Conservation (phyloP, 2,797 vertebrate genomes). For the Otolemur crassicaudatus region DNA sequence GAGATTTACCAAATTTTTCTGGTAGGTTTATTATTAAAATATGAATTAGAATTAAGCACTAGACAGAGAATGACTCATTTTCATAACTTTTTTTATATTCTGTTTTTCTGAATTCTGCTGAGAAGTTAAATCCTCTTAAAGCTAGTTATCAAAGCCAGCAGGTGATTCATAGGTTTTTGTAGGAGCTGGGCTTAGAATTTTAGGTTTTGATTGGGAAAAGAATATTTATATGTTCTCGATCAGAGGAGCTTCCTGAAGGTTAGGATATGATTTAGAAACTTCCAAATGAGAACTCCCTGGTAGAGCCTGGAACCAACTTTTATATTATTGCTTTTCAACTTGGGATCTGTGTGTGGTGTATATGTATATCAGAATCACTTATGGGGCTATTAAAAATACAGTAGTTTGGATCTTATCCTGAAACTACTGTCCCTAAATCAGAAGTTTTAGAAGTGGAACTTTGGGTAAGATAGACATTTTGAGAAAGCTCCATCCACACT, state of each 20-base stretch:
- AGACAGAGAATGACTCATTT: slow-evolving; percentile 39
- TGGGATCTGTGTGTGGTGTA: neutral
- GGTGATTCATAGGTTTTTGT: neutral
- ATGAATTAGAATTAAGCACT: slow-evolving; percentile 27
- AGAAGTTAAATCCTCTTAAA: slow-evolving; percentile 58
- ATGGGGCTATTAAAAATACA: neutral
- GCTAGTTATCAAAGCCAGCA: slow-evolving; percentile 5
- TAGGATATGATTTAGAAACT: neutral
- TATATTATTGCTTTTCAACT: slow-evolving; percentile 23
- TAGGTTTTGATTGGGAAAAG: neutral
- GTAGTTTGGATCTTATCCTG: neutral
- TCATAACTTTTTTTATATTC: neutral
- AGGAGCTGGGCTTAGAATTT: neutral
- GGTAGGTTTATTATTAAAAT: slow-evolving; percentile 32
- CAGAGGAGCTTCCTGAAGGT: neutral
- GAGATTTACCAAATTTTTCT: slow-evolving; percentile 25
- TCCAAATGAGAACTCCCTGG: neutral
- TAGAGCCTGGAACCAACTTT: slow-evolving; percentile 3
- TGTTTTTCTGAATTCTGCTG: slow-evolving; percentile 51
- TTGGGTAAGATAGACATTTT: slow-evolving; percentile 44
- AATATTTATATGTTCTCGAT: neutral
- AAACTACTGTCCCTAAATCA: neutral
- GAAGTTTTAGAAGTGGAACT: slow-evolving; percentile 18
- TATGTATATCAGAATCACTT: neutral
- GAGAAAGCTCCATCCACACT: neutral